A percentile compares a stretch with the other conserved stretches of the same genome.
These are phyloP conservation scores for Neogale vison DNA, from an alignment of 2,113 vertebrate genomes.

Conservation along the genomic window DNA sequence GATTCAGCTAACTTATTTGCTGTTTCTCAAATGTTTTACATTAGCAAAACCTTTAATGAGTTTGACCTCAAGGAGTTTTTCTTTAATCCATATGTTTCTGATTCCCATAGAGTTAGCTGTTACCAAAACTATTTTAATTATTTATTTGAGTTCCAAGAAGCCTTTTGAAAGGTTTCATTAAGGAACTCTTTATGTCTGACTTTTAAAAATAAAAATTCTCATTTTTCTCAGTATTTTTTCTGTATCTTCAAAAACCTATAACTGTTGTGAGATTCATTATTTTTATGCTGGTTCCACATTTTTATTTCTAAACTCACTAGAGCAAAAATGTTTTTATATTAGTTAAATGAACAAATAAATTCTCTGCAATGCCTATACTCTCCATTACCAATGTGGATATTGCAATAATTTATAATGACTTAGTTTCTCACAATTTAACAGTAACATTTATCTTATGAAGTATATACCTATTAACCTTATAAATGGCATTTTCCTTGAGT, in stretches of 20 bases:
- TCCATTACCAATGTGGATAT: not conserved
- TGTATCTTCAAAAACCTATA: not conserved
- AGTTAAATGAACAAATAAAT: not conserved
- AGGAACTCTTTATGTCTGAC: not conserved
- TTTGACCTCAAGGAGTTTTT: conserved; percentile 68
- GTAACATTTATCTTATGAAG: conserved; percentile 52
- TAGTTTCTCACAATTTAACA: conserved; percentile 43
- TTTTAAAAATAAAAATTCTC: conserved; percentile 31
- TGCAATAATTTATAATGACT: conserved; percentile 11
- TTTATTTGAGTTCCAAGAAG: conserved; percentile 64
- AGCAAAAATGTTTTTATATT: not conserved
- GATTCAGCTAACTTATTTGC: conserved; percentile 21
- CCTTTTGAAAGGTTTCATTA: conserved; percentile 38
- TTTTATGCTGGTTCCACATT: not conserved
- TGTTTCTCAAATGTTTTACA: conserved; percentile 70
- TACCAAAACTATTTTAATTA: conserved; percentile 70
- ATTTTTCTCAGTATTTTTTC: not conserved
- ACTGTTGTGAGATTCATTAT: not conserved
- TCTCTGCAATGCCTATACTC: not conserved
- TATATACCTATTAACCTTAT: conserved; percentile 41
- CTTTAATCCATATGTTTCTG: conserved; percentile 72
- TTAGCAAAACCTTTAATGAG: conserved; percentile 73
- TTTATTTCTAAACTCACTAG: not conserved
- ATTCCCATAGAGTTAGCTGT: conserved; percentile 57
- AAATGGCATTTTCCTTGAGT: conserved; percentile 52